Evolutionary conservation across 2,113 vertebrate genomes (phyloP).

Genomic region (Leptobrachium ailaonicum): DNA sequence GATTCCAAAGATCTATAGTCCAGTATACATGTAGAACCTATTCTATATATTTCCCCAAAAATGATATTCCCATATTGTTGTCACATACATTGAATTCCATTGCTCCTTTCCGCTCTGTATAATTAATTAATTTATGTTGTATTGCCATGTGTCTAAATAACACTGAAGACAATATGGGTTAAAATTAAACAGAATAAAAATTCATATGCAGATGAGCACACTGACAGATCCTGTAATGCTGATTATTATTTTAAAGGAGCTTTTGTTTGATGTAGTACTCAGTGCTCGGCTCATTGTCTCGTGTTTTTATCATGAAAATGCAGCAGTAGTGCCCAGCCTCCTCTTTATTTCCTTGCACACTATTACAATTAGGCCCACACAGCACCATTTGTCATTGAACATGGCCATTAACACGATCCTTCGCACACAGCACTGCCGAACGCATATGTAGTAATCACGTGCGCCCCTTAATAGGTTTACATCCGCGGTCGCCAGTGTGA

Average conservation of each 20-base stretch:
- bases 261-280: neutral
- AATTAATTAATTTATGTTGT: too few relatives aligned
- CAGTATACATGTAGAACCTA: too few relatives aligned
- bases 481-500: neutral
- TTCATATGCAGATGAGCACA: too few relatives aligned
- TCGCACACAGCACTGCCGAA: neutral
- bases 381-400: conserved; percentile 5
- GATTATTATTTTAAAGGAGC: neutral
- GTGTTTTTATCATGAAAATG: conserved; percentile 2
- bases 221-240: neutral
- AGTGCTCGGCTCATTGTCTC: neutral
- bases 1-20: too few relatives aligned
- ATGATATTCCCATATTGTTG: too few relatives aligned
- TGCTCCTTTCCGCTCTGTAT: too few relatives aligned
- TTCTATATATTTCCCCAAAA: too few relatives aligned
- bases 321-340: neutral
- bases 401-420: conserved; percentile 17
- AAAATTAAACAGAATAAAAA: too few relatives aligned
- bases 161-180: too few relatives aligned
- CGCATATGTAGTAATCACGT: conserved; percentile 9
- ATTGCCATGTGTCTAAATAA: too few relatives aligned
- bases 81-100: too few relatives aligned
- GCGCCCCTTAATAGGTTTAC: conserved; percentile 9
- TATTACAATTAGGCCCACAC: neutral
- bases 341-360: neutral